Conservation (phyloP, 2,113 vertebrate genomes). For the Sialia sialis region DNA sequence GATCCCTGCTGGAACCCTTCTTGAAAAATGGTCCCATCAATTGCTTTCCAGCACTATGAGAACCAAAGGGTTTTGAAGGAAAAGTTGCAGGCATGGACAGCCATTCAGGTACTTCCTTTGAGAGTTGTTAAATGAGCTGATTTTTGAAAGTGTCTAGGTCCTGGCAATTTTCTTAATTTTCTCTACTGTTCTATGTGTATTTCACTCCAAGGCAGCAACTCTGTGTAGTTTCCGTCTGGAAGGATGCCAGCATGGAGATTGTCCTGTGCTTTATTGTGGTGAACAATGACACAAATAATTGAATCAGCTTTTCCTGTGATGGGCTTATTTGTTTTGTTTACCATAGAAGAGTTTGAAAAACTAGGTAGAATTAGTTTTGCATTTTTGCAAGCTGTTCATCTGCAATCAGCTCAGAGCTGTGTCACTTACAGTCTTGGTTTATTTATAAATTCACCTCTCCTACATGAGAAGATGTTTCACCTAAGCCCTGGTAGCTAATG, state of each 20-base stretch:
- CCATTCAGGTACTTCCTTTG: background rate
- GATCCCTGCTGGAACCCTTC: background rate
- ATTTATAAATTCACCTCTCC: background rate
- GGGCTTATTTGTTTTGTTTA: background rate
- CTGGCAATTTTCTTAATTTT: background rate
- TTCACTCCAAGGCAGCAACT: background rate
- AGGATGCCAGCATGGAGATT: background rate
- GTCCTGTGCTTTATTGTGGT: background rate
- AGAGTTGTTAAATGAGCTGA: background rate
- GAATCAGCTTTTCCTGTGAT: background rate
- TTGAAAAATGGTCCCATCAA: background rate
- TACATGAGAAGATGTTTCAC: background rate
- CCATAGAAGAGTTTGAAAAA: background rate
- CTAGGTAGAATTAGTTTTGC: background rate
- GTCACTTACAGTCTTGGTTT: background rate
- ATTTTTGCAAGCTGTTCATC: background rate
- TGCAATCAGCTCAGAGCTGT: background rate
- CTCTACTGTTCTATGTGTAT: background rate
- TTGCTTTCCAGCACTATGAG: background rate
- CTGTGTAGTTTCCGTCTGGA: background rate
- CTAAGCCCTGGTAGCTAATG: background rate
- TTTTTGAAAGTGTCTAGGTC: background rate
- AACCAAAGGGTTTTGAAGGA: background rate
- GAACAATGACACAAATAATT: background rate
- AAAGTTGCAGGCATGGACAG: background rate